Conservation (phyloP, 2,797 vertebrate genomes). For the Rhinoraja longicauda region DNA sequence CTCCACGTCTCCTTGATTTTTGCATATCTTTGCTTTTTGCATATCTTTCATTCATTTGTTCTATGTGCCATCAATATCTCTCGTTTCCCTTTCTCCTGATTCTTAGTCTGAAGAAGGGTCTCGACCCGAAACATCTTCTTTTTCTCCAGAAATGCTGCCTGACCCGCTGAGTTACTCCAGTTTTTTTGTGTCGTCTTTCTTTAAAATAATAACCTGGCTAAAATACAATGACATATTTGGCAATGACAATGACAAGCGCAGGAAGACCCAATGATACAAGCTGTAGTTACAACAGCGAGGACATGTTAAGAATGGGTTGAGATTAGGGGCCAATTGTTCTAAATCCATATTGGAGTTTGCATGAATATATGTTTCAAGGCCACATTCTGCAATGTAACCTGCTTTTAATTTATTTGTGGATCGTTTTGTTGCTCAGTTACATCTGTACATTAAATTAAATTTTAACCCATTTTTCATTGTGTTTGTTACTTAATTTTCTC, state of each 20-base stretch:
- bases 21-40: no score
- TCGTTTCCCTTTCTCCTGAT: no score
- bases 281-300: not conserved
- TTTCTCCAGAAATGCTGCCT: no score
- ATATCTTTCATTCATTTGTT: no score
- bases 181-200: no score
- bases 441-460: slow-evolving; percentile 27
- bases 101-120: no score
- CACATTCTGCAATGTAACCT: not conserved
- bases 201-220: not conserved
- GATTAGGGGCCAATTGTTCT: not conserved
- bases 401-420: slow-evolving; percentile 27
- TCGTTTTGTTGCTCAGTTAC: not conserved
- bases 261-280: not conserved
- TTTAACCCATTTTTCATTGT: not conserved
- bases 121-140: no score
- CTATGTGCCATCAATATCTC: no score
- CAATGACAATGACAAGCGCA: not conserved
- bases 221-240: not conserved
- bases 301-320: not conserved
- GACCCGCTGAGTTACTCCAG: no score
- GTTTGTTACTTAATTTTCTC: not conserved
- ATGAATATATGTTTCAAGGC: not conserved
- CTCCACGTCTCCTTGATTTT: no score
- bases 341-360: not conserved